Percentiles rank a stretch among this genome's conserved stretches.
These are phyloP conservation scores for Carapus acus DNA, from an alignment of 2,797 vertebrate species.

Conservation along the genomic window DNA sequence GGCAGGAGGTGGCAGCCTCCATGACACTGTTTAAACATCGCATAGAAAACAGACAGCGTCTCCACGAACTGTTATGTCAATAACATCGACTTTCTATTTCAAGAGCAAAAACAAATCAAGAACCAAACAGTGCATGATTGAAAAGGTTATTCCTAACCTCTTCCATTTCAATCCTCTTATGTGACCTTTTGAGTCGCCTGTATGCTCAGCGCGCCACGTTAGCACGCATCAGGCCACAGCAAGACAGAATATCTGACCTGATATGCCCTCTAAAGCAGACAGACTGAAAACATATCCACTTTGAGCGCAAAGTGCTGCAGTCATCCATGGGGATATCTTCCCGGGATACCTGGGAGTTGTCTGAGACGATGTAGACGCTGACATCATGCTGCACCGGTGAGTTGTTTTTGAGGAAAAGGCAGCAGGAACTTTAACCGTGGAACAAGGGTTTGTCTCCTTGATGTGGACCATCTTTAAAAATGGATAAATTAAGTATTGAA, in stretches of 20 bases:
- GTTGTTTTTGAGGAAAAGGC: no score
- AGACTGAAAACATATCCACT: constrained; percentile 28
- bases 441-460: no score
- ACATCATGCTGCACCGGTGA: no score
- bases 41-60: not conserved
- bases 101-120: no score
- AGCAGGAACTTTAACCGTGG: no score
- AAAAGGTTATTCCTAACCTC: not conserved
- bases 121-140: no score
- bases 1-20: constrained; percentile 14
- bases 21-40: constrained; percentile 29
- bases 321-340: constrained; percentile 26
- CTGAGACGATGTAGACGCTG: not conserved
- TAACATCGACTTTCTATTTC: no score
- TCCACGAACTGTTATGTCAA: no score
- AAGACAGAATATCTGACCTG: constrained; percentile 46
- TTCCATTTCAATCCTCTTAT: constrained; percentile 22
- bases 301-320: constrained; percentile 22
- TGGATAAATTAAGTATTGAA: constrained; percentile 27
- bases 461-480: constrained; percentile 3
- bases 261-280: constrained; percentile 54
- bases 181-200: constrained; percentile 29
- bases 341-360: constrained; percentile 3
- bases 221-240: constrained; percentile 19
- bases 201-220: constrained; percentile 36